A percentile compares a stretch with the other conserved stretches of the same genome.
Evolutionary conservation across 2,113 vertebrate genomes (phyloP).

Genomic region (Litocranius walleri): DNA sequence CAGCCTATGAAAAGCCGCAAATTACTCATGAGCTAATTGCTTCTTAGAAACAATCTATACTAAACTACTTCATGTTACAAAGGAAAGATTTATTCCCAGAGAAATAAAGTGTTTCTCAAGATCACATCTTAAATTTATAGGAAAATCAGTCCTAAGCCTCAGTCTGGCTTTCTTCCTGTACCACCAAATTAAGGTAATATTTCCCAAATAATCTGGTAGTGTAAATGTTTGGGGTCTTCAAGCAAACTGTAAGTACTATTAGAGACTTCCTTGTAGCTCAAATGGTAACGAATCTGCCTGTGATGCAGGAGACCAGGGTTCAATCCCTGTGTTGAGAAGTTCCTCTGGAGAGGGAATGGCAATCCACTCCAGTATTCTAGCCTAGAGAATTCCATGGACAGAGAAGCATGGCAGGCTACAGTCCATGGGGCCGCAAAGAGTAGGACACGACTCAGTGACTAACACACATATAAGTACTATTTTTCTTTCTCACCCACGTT

Average conservation of each 20-base stretch:
- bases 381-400: background rate
- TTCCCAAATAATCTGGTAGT: background rate
- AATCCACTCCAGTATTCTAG: background rate
- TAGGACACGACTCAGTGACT: background rate
- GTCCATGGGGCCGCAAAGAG: background rate
- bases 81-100: background rate
- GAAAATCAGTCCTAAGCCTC: background rate
- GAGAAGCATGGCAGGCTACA: background rate
- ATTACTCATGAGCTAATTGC: slow-evolving; percentile 3
- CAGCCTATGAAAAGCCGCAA: background rate
- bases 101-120: background rate
- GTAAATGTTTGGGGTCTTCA: background rate
- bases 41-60: background rate
- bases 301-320: background rate
- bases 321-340: background rate
- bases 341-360: background rate
- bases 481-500: background rate
- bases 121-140: background rate
- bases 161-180: background rate
- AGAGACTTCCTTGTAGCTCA: background rate
- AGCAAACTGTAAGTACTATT: background rate
- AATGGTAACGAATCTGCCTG: background rate
- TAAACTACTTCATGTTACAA: background rate
- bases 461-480: background rate
- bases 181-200: background rate